Percentiles rank a stretch among this genome's conserved stretches.
Evolutionary conservation across 2,888 invertebrate species (phyloP).

Genomic region (Meta bourneti): DNA sequence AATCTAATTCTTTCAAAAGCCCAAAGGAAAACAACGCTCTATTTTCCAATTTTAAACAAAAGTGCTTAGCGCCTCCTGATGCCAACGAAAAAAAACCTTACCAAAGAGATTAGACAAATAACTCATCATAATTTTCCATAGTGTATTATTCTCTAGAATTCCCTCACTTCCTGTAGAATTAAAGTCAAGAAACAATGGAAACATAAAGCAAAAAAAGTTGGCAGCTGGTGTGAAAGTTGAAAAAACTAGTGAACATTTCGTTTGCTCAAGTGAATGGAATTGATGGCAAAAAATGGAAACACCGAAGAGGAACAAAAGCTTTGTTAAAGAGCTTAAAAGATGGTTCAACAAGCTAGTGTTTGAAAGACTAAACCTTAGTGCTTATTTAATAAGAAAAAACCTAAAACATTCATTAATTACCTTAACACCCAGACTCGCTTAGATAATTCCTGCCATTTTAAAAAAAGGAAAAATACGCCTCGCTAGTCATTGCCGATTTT

Average conservation of each 20-base stretch:
- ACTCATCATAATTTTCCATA: not conserved
- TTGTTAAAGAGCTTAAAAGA: constrained; percentile 50
- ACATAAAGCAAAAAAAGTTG: constrained; percentile 15
- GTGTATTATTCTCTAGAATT: not conserved
- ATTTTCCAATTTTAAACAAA: not conserved
- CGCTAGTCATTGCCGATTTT: constrained; percentile 27
- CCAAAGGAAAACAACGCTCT: too few species aligned
- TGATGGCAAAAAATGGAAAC: not conserved
- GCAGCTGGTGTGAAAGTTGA: not conserved
- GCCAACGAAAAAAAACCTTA: not conserved
- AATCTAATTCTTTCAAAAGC: not conserved
- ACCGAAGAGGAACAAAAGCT: constrained; percentile 31
- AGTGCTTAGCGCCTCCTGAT: not conserved
- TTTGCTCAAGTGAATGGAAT: constrained; percentile 18
- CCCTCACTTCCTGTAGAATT: not conserved
- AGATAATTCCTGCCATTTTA: constrained; percentile 43
- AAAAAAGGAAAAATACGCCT: not conserved
- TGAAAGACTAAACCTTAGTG: constrained; percentile 28
- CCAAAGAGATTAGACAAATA: not conserved
- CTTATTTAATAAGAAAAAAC: constrained; percentile 44
- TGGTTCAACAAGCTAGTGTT: constrained; percentile 43
- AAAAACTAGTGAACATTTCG: not conserved
- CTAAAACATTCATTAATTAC: constrained; percentile 46
- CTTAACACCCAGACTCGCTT: constrained; percentile 26
- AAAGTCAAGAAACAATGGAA: constrained; percentile 8